These are phyloP conservation scores for Malurus splendens DNA, from an alignment of 2,797 vertebrate genomes.

Conservation along the genomic window DNA sequence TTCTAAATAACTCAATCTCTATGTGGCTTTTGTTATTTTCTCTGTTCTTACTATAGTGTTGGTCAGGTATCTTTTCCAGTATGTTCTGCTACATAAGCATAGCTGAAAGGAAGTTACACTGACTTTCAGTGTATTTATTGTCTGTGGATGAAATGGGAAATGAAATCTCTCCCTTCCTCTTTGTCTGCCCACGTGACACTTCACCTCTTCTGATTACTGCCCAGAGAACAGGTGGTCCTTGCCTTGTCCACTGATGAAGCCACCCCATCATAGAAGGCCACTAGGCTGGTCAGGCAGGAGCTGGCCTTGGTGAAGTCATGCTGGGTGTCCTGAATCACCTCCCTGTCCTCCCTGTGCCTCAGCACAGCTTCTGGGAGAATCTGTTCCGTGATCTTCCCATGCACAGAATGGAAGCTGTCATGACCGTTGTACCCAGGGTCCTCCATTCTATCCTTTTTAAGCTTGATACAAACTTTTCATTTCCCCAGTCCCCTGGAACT, in stretches of 20 bases:
- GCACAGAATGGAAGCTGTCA: neutral
- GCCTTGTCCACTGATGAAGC: neutral
- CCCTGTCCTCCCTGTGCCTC: neutral
- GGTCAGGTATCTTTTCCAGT: neutral
- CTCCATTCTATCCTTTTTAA: neutral
- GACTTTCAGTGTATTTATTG: neutral
- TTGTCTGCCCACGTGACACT: neutral
- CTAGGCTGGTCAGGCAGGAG: neutral
- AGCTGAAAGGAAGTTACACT: neutral
- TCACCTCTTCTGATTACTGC: neutral
- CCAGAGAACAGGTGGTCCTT: neutral
- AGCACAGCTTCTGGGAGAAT: neutral
- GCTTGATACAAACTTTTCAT: neutral
- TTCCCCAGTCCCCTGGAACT: neutral
- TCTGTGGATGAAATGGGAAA: neutral
- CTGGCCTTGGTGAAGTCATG: neutral
- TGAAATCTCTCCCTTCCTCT: neutral
- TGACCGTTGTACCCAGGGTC: neutral
- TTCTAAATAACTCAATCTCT: neutral
- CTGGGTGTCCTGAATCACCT: neutral
- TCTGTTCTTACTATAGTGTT: neutral
- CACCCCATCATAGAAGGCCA: neutral
- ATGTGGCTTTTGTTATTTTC: neutral
- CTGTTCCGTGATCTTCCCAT: neutral
- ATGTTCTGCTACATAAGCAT: neutral